These are phyloP conservation scores for Elysia crispata DNA, from an alignment of 2,888 invertebrate genomes.

Conservation along the genomic window DNA sequence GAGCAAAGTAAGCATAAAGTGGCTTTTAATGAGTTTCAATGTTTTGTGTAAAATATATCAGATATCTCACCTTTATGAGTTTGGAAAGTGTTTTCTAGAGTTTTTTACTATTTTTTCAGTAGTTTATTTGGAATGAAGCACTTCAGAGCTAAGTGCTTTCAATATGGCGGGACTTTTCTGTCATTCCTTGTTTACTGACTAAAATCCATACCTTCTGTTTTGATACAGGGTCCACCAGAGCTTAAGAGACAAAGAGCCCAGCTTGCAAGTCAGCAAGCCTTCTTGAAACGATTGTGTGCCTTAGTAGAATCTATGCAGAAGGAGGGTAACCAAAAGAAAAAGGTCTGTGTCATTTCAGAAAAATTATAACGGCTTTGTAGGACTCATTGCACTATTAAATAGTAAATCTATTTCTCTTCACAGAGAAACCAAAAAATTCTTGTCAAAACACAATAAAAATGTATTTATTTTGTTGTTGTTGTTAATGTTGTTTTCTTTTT, in stretches of 20 bases:
- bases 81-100: not conserved
- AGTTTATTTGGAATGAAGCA: not conserved
- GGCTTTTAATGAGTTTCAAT: too few species aligned
- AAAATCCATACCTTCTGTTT: not conserved
- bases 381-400: too few species aligned
- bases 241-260: conserved; percentile 83
- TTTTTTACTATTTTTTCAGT: not conserved
- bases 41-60: conserved; percentile 38
- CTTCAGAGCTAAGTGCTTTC: too few species aligned
- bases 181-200: not conserved
- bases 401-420: too few species aligned
- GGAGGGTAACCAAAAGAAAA: conserved; percentile 93
- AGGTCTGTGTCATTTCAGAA: conserved; percentile 77
- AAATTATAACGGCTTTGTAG: too few species aligned
- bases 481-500: too few species aligned
- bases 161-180: not conserved
- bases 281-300: conserved; percentile 92
- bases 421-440: too few species aligned
- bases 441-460: too few species aligned
- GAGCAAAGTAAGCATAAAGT: conserved; percentile 31
- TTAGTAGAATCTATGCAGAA: conserved; percentile 93
- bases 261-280: conserved; percentile 90
- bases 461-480: too few species aligned
- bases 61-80: not conserved
- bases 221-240: conserved; percentile 71